Percentiles rank a stretch among this genome's conserved stretches.
Evolutionary conservation across 2,797 vertebrate species (phyloP).

Genomic region (Crocodylus rhombifer): DNA sequence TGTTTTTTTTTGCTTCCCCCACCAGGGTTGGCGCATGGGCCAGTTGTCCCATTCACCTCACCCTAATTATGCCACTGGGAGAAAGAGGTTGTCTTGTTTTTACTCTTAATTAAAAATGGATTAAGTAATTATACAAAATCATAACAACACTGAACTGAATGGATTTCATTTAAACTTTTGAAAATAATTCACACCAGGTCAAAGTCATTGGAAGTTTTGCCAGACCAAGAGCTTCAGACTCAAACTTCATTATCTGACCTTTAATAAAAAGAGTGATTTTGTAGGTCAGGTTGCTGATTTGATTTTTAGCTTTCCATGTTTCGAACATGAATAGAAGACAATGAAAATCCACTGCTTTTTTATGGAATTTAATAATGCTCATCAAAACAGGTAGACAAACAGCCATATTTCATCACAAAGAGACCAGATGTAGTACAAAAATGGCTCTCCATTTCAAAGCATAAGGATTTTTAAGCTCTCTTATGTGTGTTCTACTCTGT

Average conservation of each 20-base stretch:
- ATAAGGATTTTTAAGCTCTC: not conserved
- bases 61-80: too few relatives aligned
- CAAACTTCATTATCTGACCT: not conserved
- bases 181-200: not conserved
- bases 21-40: too few relatives aligned
- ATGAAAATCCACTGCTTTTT: slow-evolving; percentile 12
- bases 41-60: too few relatives aligned
- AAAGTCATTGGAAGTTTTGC: not conserved
- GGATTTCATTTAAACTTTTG: not conserved
- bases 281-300: not conserved
- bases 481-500: not conserved
- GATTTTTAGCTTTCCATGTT: not conserved
- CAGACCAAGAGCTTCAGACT: not conserved
- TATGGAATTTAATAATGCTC: accelerated
- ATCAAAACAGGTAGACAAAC: not conserved
- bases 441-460: not conserved
- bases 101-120: too few relatives aligned
- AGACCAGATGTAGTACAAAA: not conserved
- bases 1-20: too few relatives aligned
- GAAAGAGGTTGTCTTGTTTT: too few relatives aligned
- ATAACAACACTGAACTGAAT: not conserved
- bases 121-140: too few relatives aligned
- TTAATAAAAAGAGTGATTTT: not conserved
- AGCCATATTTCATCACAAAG: not conserved
- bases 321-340: not conserved